Evolutionary conservation across 2,797 vertebrate species (phyloP).

Genomic region (Lemur catta): DNA sequence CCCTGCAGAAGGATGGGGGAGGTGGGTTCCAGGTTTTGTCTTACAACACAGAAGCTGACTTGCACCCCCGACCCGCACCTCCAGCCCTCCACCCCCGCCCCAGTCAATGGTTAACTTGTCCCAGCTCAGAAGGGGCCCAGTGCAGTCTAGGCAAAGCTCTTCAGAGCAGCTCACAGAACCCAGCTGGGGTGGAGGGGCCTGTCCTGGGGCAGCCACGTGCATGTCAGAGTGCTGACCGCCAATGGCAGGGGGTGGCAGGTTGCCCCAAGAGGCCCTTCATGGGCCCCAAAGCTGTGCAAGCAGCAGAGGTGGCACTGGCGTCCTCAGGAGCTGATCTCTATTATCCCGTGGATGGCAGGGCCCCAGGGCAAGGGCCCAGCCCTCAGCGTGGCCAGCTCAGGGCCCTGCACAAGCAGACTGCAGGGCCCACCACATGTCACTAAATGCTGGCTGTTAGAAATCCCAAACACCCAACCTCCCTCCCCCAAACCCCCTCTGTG

Average conservation of each 20-base stretch:
- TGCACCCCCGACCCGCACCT: not conserved
- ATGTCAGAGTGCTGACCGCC: not conserved
- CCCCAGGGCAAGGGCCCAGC: constrained; percentile 26
- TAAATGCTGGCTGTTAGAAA: not conserved
- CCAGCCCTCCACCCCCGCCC: not conserved
- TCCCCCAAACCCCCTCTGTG: not conserved
- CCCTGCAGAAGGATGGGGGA: not conserved
- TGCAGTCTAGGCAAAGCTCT: not conserved
- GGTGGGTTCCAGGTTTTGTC: not conserved
- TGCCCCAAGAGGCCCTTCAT: not conserved
- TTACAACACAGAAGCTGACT: not conserved
- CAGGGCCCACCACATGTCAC: not conserved
- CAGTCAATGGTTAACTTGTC: constrained; percentile 65
- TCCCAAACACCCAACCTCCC: not conserved
- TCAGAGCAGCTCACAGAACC: not conserved
- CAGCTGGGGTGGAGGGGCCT: not conserved
- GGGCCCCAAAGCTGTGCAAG: not conserved
- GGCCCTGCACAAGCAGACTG: not conserved
- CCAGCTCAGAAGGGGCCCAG: not conserved
- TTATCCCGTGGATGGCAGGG: not conserved
- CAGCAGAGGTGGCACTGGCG: not conserved
- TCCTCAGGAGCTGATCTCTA: constrained; percentile 28
- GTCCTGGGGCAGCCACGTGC: not conserved
- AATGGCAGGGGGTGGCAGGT: not conserved
- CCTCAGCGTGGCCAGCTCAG: not conserved